Percentiles rank a stretch among this genome's conserved stretches.
These are phyloP conservation scores for Siniperca scherzeri DNA, from an alignment of 2,797 vertebrate genomes.

Conservation along the genomic window DNA sequence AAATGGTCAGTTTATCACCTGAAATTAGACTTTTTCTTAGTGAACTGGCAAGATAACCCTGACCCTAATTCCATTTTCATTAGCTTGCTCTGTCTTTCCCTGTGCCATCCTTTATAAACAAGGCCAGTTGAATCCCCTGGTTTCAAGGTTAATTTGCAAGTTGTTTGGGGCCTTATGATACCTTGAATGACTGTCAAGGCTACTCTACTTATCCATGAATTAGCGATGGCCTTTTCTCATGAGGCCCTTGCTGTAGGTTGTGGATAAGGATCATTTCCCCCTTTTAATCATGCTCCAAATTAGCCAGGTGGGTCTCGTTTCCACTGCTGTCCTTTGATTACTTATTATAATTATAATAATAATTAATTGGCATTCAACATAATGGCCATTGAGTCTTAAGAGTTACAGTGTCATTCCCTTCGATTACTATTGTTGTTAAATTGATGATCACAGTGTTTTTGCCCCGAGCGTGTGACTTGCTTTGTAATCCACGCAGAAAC, in stretches of 20 bases:
- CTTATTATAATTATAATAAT: constrained; percentile 72
- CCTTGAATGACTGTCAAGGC: constrained; percentile 58
- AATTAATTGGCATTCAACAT: constrained; percentile 70
- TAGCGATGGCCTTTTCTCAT: constrained; percentile 64
- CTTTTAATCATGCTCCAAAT: constrained; percentile 73
- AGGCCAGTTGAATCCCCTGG: constrained; percentile 56
- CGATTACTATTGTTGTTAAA: constrained; percentile 54
- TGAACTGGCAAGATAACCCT: constrained; percentile 54
- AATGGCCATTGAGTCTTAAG: constrained; percentile 50
- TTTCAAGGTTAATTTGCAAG: constrained; percentile 76
- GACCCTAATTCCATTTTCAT: constrained; percentile 65
- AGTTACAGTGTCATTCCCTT: constrained; percentile 51
- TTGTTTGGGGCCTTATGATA: constrained; percentile 69
- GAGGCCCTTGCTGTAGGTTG: constrained; percentile 51
- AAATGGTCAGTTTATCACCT: constrained; percentile 58
- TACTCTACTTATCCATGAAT: constrained; percentile 68
- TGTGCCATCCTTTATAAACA: constrained; percentile 52
- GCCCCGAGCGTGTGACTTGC: constrained; percentile 11
- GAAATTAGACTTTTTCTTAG: constrained; percentile 54
- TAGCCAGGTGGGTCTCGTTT: constrained; percentile 70
- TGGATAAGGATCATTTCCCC: constrained; percentile 65
- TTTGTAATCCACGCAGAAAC: constrained; percentile 45
- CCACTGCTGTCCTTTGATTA: constrained; percentile 63
- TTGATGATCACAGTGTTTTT: constrained; percentile 53
- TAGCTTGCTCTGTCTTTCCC: constrained; percentile 42